Percentiles rank a stretch among this genome's conserved stretches.
Evolutionary conservation across 2,888 invertebrate species (phyloP).

Genomic region (Nasonovia ribisnigri): DNA sequence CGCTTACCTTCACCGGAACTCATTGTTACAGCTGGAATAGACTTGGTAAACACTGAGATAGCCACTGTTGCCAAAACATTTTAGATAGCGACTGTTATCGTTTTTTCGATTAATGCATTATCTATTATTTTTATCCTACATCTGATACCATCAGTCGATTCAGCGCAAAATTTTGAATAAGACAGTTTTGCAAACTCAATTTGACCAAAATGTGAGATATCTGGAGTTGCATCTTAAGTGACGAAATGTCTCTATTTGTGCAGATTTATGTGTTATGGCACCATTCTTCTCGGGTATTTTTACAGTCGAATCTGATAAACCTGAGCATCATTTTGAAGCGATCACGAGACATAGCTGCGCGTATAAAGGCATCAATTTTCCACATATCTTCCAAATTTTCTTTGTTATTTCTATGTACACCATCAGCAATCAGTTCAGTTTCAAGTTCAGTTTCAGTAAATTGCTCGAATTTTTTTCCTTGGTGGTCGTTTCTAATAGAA

Average conservation of each 20-base stretch:
- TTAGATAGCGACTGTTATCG: constrained; percentile 13
- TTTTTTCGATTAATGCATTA: not conserved
- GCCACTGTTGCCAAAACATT: not conserved
- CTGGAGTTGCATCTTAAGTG: constrained; percentile 27
- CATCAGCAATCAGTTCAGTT: too few relatives aligned
- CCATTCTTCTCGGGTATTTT: too few relatives aligned
- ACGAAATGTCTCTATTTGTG: not conserved
- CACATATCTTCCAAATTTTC: too few relatives aligned
- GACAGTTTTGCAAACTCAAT: constrained; percentile 37
- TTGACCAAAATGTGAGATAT: constrained; percentile 31
- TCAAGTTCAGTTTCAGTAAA: too few relatives aligned
- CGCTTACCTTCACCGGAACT: not conserved
- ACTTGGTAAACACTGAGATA: not conserved
- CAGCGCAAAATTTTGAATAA: constrained; percentile 27
- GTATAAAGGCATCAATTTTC: too few relatives aligned
- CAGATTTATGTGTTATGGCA: too few relatives aligned
- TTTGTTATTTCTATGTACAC: too few relatives aligned
- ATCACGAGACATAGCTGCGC: too few relatives aligned
- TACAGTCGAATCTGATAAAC: too few relatives aligned
- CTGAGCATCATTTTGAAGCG: too few relatives aligned
- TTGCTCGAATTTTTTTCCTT: too few relatives aligned
- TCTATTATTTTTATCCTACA: constrained; percentile 20
- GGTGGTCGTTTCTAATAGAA: too few relatives aligned
- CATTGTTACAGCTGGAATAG: not conserved
- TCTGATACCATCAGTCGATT: constrained; percentile 33